A percentile compares a stretch with the other conserved stretches of the same genome.
Evolutionary conservation across 2,113 vertebrate genomes (phyloP).

Genomic region (Mola mola): DNA sequence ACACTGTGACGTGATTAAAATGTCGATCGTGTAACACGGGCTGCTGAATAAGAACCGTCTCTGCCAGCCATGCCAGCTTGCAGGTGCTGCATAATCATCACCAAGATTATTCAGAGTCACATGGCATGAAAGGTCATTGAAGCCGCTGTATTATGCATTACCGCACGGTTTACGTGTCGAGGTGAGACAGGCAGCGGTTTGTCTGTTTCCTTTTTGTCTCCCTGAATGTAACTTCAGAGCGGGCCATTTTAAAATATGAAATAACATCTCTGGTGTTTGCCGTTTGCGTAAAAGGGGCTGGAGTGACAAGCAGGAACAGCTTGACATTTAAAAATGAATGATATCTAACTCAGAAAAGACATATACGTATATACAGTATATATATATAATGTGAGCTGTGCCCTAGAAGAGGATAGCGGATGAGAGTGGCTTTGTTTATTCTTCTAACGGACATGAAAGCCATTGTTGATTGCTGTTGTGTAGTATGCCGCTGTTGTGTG

Average conservation of each 20-base stretch:
- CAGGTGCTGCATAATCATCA: slow-evolving; percentile 38
- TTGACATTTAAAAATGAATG: slow-evolving; percentile 77
- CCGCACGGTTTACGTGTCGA: slow-evolving; percentile 57
- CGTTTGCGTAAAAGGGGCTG: slow-evolving; percentile 39
- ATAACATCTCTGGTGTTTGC: slow-evolving; percentile 62
- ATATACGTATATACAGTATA: slow-evolving; percentile 22
- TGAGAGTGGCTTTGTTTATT: slow-evolving; percentile 37
- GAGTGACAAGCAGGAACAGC: slow-evolving; percentile 52
- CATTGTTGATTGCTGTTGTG: slow-evolving; percentile 21
- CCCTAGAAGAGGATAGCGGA: slow-evolving; percentile 3
- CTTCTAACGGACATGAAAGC: slow-evolving; percentile 52
- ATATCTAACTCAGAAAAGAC: slow-evolving; percentile 36
- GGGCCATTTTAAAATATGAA: slow-evolving; percentile 61
- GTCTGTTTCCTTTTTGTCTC: slow-evolving; percentile 49
- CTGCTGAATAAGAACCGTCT: slow-evolving; percentile 15
- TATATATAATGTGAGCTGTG: background rate
- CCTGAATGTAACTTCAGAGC: slow-evolving; percentile 54
- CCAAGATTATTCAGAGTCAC: slow-evolving; percentile 23
- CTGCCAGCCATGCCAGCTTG: slow-evolving; percentile 21
- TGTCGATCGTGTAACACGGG: slow-evolving; percentile 21
- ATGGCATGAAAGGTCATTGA: slow-evolving; percentile 59
- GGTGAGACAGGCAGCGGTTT: slow-evolving; percentile 13
- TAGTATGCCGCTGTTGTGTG: slow-evolving; percentile 19
- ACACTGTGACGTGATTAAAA: slow-evolving; percentile 15
- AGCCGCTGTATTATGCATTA: slow-evolving; percentile 56